Evolutionary conservation across 2,797 vertebrate genomes (phyloP), one percentile per base, ranked within the genome.

Genomic region (Pseudochirops cupreus): DNA sequence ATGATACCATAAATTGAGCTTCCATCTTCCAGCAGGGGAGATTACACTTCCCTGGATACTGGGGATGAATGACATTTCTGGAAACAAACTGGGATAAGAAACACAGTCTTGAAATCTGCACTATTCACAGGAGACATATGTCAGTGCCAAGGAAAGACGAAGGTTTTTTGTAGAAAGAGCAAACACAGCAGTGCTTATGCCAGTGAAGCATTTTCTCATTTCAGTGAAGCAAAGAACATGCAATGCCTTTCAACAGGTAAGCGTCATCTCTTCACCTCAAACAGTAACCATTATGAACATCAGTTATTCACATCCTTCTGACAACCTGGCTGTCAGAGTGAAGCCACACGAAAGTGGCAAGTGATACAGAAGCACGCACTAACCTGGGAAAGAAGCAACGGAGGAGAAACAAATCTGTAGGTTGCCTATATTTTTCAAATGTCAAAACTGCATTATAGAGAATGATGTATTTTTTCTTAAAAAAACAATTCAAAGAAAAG

Each of bases 221-320:
- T 67, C 87, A 95, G 58, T 54, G 90, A 92, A 94, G 53, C 1
- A 56, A 13, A 91, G 93, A 91, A 2, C n/a, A 93, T 28, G 91
- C 91, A 95, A 29, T 92, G 59, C 54, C 91, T 93, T 91, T 28
- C 1, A 91, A 29, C 87, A 24, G 16, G 4, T 39, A 53, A 67
- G 0, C 9, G 7, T 0, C 53, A 56, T 33, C 93, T n/a, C 52
- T 96, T 90, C 56, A 96, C 56, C 46, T 82, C 93, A 55, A 94
- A 95, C 89, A 56, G 90, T 92, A 39, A 96, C 91, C 93, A 95
- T 93, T 93, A 90, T 93, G 92, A 46, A 2, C 74, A 91, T 92
- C 0, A 97, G 97, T 94, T 97, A 97, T 94, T 94, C 96, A 94
- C 39, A 93, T 91, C 14, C 0, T 18, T 95, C 94, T 95, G 93